phyloP scores from a whole-genome alignment of 2,113 vertebrate genomes.

The Cheilinus undulatus region DNA sequence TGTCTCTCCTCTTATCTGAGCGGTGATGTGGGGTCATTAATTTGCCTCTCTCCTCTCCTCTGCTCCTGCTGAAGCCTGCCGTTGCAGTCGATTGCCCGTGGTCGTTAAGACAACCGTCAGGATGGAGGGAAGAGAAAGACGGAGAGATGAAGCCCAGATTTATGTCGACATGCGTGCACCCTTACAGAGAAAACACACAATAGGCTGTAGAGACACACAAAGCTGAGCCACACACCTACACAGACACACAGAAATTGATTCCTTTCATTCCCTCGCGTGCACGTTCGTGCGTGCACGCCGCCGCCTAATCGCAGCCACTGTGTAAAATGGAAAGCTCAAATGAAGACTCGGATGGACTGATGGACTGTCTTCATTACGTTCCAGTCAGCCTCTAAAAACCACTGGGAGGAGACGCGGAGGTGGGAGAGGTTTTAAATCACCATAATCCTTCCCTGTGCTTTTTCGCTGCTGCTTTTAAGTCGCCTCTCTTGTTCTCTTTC shows the following conservation, averaged over 20 bases:
- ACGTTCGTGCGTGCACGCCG: neutral
- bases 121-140: constrained; percentile 32
- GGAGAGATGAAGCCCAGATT: constrained; percentile 32
- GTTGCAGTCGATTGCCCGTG: constrained; percentile 61
- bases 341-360: constrained; percentile 57
- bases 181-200: constrained; percentile 22
- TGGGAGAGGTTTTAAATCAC: constrained; percentile 68
- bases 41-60: constrained; percentile 47
- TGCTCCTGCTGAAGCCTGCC: constrained; percentile 54
- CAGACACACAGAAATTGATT: constrained; percentile 23
- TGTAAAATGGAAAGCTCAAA: constrained; percentile 51
- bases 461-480: constrained; percentile 51
- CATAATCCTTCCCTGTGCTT: constrained; percentile 62
- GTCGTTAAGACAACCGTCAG: constrained; percentile 51
- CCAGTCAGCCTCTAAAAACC: constrained; percentile 49
- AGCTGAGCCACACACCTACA: constrained; percentile 5
- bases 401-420: constrained; percentile 52
- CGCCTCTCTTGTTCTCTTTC: constrained; percentile 22
- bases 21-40: constrained; percentile 61
- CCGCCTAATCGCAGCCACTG: constrained; percentile 24
- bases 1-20: constrained; percentile 46
- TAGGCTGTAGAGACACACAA: neutral
- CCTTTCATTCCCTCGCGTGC: constrained; percentile 21
- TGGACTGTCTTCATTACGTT: constrained; percentile 71
- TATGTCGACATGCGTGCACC: constrained; percentile 24